Percentiles rank a stretch among this genome's conserved stretches.
Evolutionary conservation across 2,113 vertebrate species (phyloP).

Genomic region (Ptilorrhoa leucosticta): DNA sequence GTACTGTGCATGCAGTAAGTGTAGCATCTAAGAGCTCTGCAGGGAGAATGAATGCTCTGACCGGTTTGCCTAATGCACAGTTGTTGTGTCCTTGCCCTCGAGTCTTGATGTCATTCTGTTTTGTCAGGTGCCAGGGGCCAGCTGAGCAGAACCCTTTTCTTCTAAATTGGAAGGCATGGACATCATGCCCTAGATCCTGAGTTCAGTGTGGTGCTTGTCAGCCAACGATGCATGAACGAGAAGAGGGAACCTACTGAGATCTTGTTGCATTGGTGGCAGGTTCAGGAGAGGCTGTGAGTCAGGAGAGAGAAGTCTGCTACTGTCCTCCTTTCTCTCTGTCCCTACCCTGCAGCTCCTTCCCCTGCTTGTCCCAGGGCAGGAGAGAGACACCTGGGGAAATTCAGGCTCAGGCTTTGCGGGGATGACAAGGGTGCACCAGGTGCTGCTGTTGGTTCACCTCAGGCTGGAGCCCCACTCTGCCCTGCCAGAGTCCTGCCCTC

Average conservation of each 20-base stretch:
- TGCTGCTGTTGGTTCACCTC: rapidly evolving
- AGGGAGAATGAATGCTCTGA: neutral
- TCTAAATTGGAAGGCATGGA: neutral
- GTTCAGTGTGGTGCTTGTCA: neutral
- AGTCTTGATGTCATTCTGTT: neutral
- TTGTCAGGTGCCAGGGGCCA: neutral
- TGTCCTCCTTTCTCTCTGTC: neutral
- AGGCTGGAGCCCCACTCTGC: neutral
- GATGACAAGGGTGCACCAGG: neutral
- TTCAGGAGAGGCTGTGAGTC: neutral
- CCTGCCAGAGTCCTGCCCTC: neutral
- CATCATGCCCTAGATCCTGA: neutral
- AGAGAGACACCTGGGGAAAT: neutral
- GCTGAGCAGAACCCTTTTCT: neutral
- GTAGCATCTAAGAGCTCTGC: neutral
- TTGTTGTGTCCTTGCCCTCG: neutral
- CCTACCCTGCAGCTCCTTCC: neutral
- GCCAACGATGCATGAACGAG: neutral
- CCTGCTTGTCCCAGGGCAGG: neutral
- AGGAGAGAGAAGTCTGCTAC: neutral
- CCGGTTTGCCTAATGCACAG: neutral
- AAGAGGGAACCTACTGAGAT: neutral
- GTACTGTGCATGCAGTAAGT: neutral
- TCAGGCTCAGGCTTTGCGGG: neutral
- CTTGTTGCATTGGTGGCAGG: neutral